Evolutionary conservation across 2,888 invertebrate genomes (phyloP), one percentile per base, ranked within the genome.

Genomic region (Erpobdella octoculata): DNA sequence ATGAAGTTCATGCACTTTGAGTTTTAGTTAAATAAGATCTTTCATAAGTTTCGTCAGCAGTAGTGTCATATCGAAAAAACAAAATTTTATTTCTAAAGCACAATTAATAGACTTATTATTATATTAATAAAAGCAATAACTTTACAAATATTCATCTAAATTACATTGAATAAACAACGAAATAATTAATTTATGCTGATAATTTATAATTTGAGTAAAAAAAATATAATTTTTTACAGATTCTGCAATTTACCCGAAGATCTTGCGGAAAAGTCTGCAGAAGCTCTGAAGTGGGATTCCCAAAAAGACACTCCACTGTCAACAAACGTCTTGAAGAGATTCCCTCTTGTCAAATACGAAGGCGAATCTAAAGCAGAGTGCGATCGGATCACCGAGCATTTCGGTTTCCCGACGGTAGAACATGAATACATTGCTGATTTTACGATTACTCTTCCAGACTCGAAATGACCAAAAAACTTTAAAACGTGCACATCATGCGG

Each of bases 231-330:
- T 18, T 48, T 48, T 48, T n/a, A 33, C 68, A 46, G 46, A 5
- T 73, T 28, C 67, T 73, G 73, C 46, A 53, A 31, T n/a, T 33
- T 74, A 15, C 66, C 73, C 9, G 18, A 31, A 53, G 65, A 66
- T 12, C 35, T 61, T 18, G 70, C 59, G 21, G 46, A 48, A n/a
- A 37, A 64, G 33, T 38, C 73, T n/a, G 15, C n/a, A 28, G 3
- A 71, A 25, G 71, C 71, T 18, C 38, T 74, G 2, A 37, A 65
- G 25, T 64, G 59, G 37, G 74, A 74, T 53, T 73, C 73, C 4
- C 74, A 74, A 36, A 41, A 41, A n/a, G 68, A 62, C 6, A 72
- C 73, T 33, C 66, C 46, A 6, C n/a, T 72, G 28, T 41, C 66
- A n/a, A 58, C 28, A 12, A 62, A 69, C n/a, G 33, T 31, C 28